Percentiles rank a stretch among this genome's conserved stretches.
Evolutionary conservation across 2,888 invertebrate species (phyloP).

Genomic region (Meiosimyza platycephala): DNA sequence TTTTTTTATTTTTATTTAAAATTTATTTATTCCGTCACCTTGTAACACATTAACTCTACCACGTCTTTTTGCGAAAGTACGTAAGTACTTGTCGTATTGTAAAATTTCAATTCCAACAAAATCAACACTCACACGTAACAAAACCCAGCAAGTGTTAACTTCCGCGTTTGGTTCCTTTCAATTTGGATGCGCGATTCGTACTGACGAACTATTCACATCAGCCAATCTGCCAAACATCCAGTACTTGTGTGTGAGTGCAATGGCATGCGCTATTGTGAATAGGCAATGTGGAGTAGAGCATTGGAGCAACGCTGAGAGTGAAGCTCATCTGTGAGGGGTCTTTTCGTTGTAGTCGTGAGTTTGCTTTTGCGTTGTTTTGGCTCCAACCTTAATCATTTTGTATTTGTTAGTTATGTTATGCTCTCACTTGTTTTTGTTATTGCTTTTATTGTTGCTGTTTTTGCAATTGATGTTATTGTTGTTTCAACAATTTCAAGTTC

Average conservation of each 20-base stretch:
- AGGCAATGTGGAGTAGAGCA: background rate
- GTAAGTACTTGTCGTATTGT: too few species aligned
- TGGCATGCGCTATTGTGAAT: conserved; percentile 23
- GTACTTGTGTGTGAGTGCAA: background rate
- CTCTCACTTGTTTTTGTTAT: too few species aligned
- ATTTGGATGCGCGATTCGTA: conserved; percentile 27
- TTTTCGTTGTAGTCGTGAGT: too few species aligned
- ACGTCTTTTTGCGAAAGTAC: too few species aligned
- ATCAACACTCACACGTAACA: conserved; percentile 2
- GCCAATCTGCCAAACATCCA: background rate
- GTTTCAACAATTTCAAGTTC: conserved; percentile 29
- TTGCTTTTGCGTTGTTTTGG: too few species aligned
- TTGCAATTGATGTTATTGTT: background rate
- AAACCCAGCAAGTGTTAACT: background rate
- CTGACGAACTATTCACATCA: conserved; percentile 1
- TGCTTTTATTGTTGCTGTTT: too few species aligned
- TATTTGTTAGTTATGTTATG: too few species aligned
- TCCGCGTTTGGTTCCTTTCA: background rate
- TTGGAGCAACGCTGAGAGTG: too few species aligned
- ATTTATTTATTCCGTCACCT: too few species aligned
- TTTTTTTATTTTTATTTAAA: background rate
- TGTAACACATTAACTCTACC: too few species aligned
- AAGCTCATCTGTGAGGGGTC: too few species aligned
- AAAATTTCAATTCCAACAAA: conserved; percentile 6
- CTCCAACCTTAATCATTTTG: too few species aligned